Conservation (phyloP, 2,888 invertebrate genomes). For the Lordiphosa fenestrarum region DNA sequence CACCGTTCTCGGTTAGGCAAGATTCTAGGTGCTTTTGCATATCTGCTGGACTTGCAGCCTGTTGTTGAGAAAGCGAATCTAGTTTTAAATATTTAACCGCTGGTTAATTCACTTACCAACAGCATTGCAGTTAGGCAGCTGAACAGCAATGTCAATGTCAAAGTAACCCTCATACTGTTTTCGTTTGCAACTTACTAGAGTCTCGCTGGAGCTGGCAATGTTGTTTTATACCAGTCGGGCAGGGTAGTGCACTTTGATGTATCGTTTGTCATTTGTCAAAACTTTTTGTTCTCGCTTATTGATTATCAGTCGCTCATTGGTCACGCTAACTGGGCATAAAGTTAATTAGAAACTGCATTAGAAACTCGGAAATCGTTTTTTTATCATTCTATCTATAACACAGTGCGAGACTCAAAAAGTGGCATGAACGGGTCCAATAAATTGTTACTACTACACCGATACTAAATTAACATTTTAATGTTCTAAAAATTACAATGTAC, state of each 20-base stretch:
- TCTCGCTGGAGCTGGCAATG: neutral
- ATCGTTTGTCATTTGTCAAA: neutral
- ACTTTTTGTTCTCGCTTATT: slow-evolving; percentile 16
- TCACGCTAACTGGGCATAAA: slow-evolving; percentile 17
- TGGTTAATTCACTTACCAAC: slow-evolving; percentile 22
- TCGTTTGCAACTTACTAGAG: slow-evolving; percentile 22
- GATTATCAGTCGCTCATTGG: slow-evolving; percentile 21
- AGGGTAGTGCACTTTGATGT: slow-evolving; percentile 20
- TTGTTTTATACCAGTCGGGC: slow-evolving; percentile 20
- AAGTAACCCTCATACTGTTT: slow-evolving; percentile 40
- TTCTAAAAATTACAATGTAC: too few species aligned
- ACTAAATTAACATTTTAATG: too few species aligned
- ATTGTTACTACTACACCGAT: too few species aligned
- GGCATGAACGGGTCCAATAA: too few species aligned
- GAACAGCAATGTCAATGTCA: slow-evolving; percentile 36
- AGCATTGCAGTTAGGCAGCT: slow-evolving; percentile 37
- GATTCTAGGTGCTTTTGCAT: neutral
- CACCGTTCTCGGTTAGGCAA: slow-evolving; percentile 44
- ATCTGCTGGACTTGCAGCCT: neutral
- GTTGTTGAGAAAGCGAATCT: neutral
- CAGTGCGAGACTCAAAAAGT: too few species aligned
- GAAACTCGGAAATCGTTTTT: too few species aligned
- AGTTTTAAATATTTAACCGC: neutral
- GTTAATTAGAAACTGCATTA: neutral
- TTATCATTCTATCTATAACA: too few species aligned